Evolutionary conservation across 2,888 invertebrate genomes (phyloP).

Genomic region (Tetheella fluctuosa): DNA sequence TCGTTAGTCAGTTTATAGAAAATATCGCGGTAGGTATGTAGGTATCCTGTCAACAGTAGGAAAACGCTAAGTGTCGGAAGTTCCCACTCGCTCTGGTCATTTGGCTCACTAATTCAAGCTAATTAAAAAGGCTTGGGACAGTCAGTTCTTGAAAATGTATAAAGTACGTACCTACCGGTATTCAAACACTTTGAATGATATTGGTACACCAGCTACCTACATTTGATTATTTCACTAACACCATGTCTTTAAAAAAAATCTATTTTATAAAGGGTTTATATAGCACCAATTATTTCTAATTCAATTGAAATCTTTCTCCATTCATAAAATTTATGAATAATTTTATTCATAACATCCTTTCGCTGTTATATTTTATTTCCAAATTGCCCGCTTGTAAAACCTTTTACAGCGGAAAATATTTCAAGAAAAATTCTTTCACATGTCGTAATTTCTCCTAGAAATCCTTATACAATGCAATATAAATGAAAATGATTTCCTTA

Average conservation of each 20-base stretch:
- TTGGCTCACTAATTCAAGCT: constrained; percentile 64
- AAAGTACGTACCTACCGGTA: constrained; percentile 15
- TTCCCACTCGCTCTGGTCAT: constrained; percentile 52
- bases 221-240: background rate
- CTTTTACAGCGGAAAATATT: background rate
- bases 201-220: background rate
- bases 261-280: background rate
- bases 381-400: constrained; percentile 3
- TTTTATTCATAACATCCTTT: background rate
- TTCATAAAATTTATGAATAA: background rate
- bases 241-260: background rate
- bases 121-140: constrained; percentile 48
- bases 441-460: background rate
- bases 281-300: background rate
- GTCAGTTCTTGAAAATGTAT: constrained; percentile 22
- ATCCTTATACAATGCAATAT: constrained; percentile 33
- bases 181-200: background rate
- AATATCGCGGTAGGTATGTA: constrained; percentile 35
- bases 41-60: constrained; percentile 64
- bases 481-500: constrained; percentile 46
- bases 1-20: constrained; percentile 21
- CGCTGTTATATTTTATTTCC: background rate
- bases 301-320: background rate
- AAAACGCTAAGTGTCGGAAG: constrained; percentile 53
- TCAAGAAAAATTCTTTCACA: constrained; percentile 11